Percentiles rank a stretch among this genome's conserved stretches.
phyloP scores from a whole-genome alignment of 2,113 vertebrate species.

The Microcebus lehilahytsara region DNA sequence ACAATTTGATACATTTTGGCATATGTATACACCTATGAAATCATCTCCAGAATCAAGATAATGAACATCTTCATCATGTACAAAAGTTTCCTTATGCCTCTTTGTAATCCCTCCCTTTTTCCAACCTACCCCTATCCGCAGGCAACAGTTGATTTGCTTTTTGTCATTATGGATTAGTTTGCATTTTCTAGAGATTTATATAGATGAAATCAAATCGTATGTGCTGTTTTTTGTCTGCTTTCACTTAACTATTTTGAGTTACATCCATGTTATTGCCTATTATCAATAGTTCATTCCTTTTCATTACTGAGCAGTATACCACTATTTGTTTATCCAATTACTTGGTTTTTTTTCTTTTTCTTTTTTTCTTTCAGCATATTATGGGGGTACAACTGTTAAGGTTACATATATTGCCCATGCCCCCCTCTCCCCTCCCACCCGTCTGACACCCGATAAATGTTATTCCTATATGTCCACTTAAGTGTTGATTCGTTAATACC shows the following conservation, averaged over 20 bases:
- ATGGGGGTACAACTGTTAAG: too few relatives aligned
- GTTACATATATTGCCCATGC: too few relatives aligned
- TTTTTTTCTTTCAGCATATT: too few relatives aligned
- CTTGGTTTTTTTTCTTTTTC: too few relatives aligned
- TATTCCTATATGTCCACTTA: too few relatives aligned
- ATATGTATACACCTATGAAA: not conserved
- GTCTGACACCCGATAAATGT: too few relatives aligned
- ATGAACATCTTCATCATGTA: not conserved
- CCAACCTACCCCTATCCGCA: too few relatives aligned
- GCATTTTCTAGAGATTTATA: not conserved
- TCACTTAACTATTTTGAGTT: not conserved
- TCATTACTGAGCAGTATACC: not conserved
- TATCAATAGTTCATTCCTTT: not conserved
- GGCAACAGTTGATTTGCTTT: not conserved
- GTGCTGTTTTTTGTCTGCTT: not conserved
- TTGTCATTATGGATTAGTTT: not conserved
- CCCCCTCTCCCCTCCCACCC: too few relatives aligned
- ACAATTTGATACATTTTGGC: not conserved
- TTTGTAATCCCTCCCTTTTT: not conserved
- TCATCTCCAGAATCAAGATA: not conserved
- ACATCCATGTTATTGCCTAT: not conserved
- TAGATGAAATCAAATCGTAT: not conserved
- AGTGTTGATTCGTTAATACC: too few relatives aligned
- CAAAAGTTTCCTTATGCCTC: not conserved
- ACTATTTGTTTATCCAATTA: not conserved